Percentiles rank a stretch among this genome's conserved stretches.
phyloP scores from a whole-genome alignment of 2,888 invertebrate genomes.

The Athalia rosae region DNA sequence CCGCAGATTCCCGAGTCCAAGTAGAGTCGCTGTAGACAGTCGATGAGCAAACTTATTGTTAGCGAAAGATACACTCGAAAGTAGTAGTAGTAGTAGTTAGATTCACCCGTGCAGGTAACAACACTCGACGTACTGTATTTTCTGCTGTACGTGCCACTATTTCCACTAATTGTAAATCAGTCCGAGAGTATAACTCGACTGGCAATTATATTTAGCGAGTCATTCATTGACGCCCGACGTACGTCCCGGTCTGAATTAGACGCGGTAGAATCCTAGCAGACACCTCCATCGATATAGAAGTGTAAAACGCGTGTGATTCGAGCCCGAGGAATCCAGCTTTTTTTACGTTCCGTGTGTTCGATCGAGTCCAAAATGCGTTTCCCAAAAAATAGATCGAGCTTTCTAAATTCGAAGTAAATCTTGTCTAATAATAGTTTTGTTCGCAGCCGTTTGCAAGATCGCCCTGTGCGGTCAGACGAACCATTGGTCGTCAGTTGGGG shows the following conservation, averaged over 20 bases:
- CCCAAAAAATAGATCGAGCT: not conserved
- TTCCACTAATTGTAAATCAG: too few relatives aligned
- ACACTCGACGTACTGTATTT: too few relatives aligned
- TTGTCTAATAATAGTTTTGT: constrained; percentile 31
- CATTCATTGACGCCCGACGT: not conserved
- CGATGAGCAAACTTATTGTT: too few relatives aligned
- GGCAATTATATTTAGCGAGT: not conserved
- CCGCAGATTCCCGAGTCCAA: too few relatives aligned
- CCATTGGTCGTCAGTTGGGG: not conserved
- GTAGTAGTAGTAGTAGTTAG: too few relatives aligned
- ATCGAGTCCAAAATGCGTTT: constrained; percentile 27
- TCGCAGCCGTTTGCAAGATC: constrained; percentile 36
- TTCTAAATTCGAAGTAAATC: constrained; percentile 34
- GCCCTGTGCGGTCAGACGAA: constrained; percentile 38
- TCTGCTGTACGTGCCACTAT: too few relatives aligned
- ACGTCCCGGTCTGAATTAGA: not conserved
- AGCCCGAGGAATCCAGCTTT: constrained; percentile 18
- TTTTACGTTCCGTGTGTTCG: not conserved
- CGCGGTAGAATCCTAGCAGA: not conserved
- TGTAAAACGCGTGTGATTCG: not conserved
- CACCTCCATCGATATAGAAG: not conserved
- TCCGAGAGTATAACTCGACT: too few relatives aligned
- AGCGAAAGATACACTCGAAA: too few relatives aligned
- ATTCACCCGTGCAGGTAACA: too few relatives aligned
- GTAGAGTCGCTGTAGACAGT: too few relatives aligned